Evolutionary conservation across 2,113 vertebrate genomes (phyloP), one percentile per base, ranked within the genome.

Genomic region (Ivindomyrus marchei): DNA sequence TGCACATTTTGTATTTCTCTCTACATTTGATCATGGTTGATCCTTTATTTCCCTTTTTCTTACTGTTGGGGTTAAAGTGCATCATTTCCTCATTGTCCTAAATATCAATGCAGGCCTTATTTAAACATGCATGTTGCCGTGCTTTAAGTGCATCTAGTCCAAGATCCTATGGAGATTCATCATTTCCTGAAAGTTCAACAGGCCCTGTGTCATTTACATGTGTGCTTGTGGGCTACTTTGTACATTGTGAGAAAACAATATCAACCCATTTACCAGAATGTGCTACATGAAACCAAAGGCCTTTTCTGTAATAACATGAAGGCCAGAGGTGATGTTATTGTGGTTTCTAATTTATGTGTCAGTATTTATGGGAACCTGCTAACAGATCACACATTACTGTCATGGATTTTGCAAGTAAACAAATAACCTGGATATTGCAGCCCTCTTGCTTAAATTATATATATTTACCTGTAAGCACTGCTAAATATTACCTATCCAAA

Each of bases 181-280:
- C 36, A 80, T 42, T 80, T 80, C 74, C 74, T 39, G 31, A 80
- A 80, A 80, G 74, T 15, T 42, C 74, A 39, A 5, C 31, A 19
- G 36, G 5, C 70, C 36, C 15, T 10, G 15, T 39, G 70, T 6
- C 15, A 80, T 42, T 80, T 80, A 4, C 0, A 15, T 42, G 31
- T 19, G 31, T 80, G 74, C n/a, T 80, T 80, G 74, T 19, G 36
- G 36, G 74, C 27, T 36, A 77, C 27, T 74, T 74, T 17, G 31
- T 39, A 77, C 31, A 36, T 15, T 39, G 70, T 77, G 70, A 19
- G 13, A 77, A 77, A 77, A 77, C 74, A 42, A n/a, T 19, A 80
- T 80, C 74, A 80, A 42, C 74, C 36, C 74, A 80, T 70, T 70
- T 80, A 80, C 74, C 74, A 80, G 36, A 80, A 80, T 42, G 74